These are phyloP conservation scores for Hyles euphorbiae DNA, from an alignment of 1,140 invertebrate species.

Conservation along the genomic window DNA sequence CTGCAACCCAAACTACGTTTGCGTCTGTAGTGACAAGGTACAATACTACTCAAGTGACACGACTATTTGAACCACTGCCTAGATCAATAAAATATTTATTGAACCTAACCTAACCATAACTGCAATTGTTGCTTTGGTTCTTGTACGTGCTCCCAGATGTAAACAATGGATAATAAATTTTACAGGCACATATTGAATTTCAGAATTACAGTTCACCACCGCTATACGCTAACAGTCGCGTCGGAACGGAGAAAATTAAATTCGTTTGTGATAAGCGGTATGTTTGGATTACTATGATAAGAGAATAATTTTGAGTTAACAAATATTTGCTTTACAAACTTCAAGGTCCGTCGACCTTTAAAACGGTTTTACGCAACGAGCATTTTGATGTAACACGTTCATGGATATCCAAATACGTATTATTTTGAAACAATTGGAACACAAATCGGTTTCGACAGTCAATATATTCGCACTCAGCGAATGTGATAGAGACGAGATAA, in stretches of 20 bases:
- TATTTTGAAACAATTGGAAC: conserved; percentile 1
- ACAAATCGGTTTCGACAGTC: conserved; percentile 1
- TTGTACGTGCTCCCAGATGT: conserved; percentile 1
- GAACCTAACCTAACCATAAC: conserved; percentile 3
- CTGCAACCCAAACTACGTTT: conserved; percentile 75
- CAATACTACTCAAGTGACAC: conserved; percentile 13
- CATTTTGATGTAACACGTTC: conserved; percentile 5
- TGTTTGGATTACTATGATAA: conserved; percentile 24
- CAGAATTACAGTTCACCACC: not conserved
- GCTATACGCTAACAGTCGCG: not conserved
- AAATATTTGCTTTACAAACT: conserved; percentile 38
- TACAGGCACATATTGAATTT: conserved; percentile 3
- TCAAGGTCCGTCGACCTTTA: conserved; percentile 42
- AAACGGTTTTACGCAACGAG: conserved; percentile 6
- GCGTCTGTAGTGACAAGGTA: conserved; percentile 76
- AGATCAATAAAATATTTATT: conserved; percentile 3
- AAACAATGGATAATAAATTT: conserved; percentile 13
- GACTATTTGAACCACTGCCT: not conserved
- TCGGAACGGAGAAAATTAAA: conserved; percentile 11
- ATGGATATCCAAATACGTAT: not conserved
- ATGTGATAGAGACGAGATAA: conserved; percentile 10
- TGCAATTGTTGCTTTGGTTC: not conserved
- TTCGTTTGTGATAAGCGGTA: conserved; percentile 25
- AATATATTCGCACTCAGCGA: conserved; percentile 1
- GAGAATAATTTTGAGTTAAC: conserved; percentile 17